Conservation (phyloP, 30 jellyfish, hydroid and myxozoan species). For the Clytia hemisphaerica region DNA sequence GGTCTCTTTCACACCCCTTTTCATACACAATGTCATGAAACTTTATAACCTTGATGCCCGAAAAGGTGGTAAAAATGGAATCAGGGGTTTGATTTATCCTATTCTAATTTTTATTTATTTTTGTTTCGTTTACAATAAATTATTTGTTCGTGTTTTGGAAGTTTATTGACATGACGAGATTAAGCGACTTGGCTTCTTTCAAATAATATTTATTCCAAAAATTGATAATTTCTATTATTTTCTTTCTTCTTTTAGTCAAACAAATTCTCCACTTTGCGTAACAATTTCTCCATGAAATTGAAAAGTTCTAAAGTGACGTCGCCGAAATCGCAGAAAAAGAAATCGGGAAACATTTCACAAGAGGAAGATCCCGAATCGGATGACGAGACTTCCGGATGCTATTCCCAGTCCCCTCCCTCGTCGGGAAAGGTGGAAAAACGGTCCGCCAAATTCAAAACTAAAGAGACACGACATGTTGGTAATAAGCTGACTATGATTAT, state of each 20-base stretch:
- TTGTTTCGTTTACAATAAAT: no score
- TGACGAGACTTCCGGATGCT: slow-evolving; percentile 27
- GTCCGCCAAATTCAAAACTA: neutral
- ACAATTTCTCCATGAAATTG: slow-evolving; percentile 66
- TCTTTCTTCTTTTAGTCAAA: slow-evolving; percentile 33
- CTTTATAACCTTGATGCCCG: no score
- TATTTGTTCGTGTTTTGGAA: no score
- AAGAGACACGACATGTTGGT: slow-evolving; percentile 9
- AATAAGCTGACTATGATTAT: neutral
- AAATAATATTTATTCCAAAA: no score
- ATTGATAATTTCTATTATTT: no score
- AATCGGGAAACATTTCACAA: slow-evolving; percentile 25
- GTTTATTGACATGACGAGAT: no score
- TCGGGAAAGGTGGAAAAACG: neutral
- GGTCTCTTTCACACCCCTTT: no score
- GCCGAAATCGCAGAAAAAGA: slow-evolving; percentile 76
- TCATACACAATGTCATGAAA: no score
- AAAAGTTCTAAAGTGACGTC: slow-evolving; percentile 77
- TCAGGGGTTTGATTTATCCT: no score
- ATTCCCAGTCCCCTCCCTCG: slow-evolving; percentile 27
- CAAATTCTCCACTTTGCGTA: slow-evolving; percentile 77
- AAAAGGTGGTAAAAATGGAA: no score
- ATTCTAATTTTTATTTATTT: no score
- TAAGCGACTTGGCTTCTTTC: no score
- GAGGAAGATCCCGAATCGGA: slow-evolving; percentile 10